phyloP scores from a whole-genome alignment of 2,797 vertebrate genomes.

The Sitta carolinensis region DNA sequence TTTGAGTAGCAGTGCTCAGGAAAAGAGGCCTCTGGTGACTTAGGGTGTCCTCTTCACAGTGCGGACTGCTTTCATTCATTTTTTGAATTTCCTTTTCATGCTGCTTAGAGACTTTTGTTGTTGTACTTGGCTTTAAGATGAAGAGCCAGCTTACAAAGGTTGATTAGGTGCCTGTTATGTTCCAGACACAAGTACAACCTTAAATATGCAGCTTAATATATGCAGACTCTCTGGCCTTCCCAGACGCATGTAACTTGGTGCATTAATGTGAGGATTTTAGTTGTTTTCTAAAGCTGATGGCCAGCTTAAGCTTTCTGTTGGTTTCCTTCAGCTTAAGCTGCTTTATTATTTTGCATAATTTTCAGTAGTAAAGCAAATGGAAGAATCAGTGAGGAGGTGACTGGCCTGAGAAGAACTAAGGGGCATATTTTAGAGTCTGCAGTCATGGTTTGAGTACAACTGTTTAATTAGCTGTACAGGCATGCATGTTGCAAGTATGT shows the following conservation, averaged over 20 bases:
- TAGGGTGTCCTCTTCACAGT: slow-evolving; percentile 9
- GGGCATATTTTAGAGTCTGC: background rate
- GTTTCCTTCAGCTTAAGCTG: background rate
- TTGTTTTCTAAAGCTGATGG: slow-evolving; percentile 10
- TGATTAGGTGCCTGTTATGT: slow-evolving; percentile 46
- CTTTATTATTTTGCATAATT: slow-evolving; percentile 11
- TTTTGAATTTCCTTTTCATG: slow-evolving; percentile 23
- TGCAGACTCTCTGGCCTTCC: slow-evolving; percentile 16
- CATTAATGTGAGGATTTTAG: slow-evolving; percentile 11
- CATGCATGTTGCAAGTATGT: slow-evolving; percentile 8
- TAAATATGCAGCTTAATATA: slow-evolving; percentile 27
- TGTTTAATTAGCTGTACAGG: slow-evolving; percentile 45
- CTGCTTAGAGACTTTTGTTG: slow-evolving; percentile 34
- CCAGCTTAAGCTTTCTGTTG: background rate
- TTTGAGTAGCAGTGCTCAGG: background rate
- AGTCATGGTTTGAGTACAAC: background rate
- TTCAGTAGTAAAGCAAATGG: background rate
- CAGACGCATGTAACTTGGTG: background rate
- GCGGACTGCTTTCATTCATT: background rate
- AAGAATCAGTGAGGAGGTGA: background rate
- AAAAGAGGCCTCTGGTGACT: background rate
- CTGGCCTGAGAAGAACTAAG: background rate
- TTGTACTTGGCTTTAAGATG: slow-evolving; percentile 44
- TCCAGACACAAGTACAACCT: slow-evolving; percentile 25
- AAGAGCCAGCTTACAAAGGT: slow-evolving; percentile 39